Evolutionary conservation across 2,888 invertebrate species (phyloP), one percentile per base, ranked within the genome.

Genomic region (Drosophila incognita): DNA sequence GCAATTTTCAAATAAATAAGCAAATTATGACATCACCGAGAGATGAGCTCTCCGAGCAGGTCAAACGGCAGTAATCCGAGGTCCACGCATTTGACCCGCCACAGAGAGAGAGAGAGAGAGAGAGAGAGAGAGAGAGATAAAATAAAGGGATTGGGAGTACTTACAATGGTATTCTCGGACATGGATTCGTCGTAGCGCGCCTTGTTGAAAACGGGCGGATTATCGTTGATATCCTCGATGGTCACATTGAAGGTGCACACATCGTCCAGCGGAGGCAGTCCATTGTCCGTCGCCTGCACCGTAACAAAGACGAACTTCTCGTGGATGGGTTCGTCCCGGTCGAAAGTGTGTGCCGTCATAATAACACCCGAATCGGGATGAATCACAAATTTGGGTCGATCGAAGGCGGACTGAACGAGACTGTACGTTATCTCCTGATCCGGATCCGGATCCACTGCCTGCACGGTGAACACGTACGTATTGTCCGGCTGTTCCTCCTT

Each of bases 211-310:
- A 93, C 92, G 21, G 92, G 93, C 21, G 92, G 94, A 91, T 99
- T 99, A 93, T 99, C 99, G 94, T 99, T 99, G 91, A 98, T 96
- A 93, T 99, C 99, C 90, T 95, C 96, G 78, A 99, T 97, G 76
- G 96, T 95, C 64, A 98, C 97, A 94, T 96, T 97, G 92, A 99
- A 97, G 7, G 98, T 98, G 93, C 99, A 99, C 64, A 98, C 97
- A 89, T 98, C 98, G 85, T 98, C 98, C 61, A 99, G 94, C 56
- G 96, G 96, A 0, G 98, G 98, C 81, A 96, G 95, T 1, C 99
- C 99, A 92, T 98, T 97, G 93, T 99, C 99, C 68, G 97, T 97
- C 0, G 98, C 99, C 92, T 97, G 95, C 10, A 99, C 97, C 38
- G 98, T 98, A 58, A 98, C 95, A 90, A 97, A 97, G 15, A 94